Percentiles rank a stretch among this genome's conserved stretches.
phyloP scores from a whole-genome alignment of 2,113 vertebrate species.

The Atherinomorus stipes region DNA sequence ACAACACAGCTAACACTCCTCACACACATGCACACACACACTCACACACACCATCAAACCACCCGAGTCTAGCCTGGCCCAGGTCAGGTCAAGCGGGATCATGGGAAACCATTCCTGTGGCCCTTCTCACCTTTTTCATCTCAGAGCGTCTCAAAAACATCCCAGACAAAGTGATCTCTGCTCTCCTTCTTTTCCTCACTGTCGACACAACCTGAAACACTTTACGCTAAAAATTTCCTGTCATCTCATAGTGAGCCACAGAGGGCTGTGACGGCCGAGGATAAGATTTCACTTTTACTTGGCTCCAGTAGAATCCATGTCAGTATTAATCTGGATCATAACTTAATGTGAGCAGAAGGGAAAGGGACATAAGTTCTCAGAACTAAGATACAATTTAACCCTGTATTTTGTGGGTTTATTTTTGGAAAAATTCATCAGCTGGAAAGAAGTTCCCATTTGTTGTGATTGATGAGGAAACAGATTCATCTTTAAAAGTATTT shows the following conservation, averaged over 20 bases:
- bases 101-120: constrained; percentile 71
- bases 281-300: constrained; percentile 1
- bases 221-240: not conserved
- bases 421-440: no score
- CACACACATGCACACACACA: constrained; percentile 26
- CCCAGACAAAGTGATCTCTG: constrained; percentile 68
- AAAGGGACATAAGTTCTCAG: no score
- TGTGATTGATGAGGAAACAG: no score
- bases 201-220: constrained; percentile 22
- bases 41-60: constrained; percentile 10
- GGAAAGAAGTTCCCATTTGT: no score
- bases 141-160: constrained; percentile 77
- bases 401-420: no score
- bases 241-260: not conserved
- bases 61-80: constrained; percentile 38
- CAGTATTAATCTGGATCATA: not conserved
- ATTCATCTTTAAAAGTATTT: no score
- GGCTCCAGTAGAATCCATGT: not conserved
- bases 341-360: not conserved
- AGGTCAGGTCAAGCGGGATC: constrained; percentile 69
- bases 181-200: constrained; percentile 37
- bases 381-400: no score
- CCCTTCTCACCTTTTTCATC: constrained; percentile 86
- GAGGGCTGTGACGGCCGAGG: not conserved
- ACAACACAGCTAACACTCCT: constrained; percentile 32